These are phyloP conservation scores for Eudyptes chrysolophus DNA, from an alignment of 2,113 vertebrate genomes.

Conservation along the genomic window DNA sequence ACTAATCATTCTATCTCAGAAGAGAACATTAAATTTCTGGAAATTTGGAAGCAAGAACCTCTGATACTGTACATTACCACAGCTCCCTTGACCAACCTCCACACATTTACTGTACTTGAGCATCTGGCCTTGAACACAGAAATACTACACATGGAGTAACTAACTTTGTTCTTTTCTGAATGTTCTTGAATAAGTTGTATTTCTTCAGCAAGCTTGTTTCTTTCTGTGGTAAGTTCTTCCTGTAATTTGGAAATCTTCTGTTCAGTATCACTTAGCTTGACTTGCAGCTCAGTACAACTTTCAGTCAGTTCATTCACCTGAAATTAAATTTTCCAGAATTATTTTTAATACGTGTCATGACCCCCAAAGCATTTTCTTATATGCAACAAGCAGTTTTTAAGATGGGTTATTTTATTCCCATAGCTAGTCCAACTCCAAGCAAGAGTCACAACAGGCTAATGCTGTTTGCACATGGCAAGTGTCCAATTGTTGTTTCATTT, in stretches of 20 bases:
- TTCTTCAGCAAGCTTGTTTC: slow-evolving; percentile 60
- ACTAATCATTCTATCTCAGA: background rate
- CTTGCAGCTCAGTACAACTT: slow-evolving; percentile 45
- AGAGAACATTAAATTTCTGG: background rate
- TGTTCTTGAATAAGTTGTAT: slow-evolving; percentile 33
- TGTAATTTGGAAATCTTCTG: slow-evolving; percentile 35
- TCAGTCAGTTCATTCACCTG: slow-evolving; percentile 68
- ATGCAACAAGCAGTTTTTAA: background rate
- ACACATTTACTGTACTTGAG: background rate
- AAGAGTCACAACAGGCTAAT: background rate
- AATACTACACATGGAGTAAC: background rate
- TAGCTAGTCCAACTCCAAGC: background rate
- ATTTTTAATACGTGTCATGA: background rate
- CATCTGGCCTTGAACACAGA: background rate
- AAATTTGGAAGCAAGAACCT: background rate
- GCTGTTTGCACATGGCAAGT: background rate
- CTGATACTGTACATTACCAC: background rate
- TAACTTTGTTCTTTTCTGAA: slow-evolving; percentile 61
- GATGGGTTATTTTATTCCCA: background rate
- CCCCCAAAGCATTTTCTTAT: background rate
- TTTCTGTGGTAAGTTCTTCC: slow-evolving; percentile 68
- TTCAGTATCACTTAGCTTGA: slow-evolving; percentile 28
- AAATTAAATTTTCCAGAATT: slow-evolving; percentile 9
- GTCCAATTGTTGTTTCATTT: background rate
- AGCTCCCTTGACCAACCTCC: background rate